Evolutionary conservation across 1,140 invertebrate species (phyloP), one percentile per base, ranked within the genome.

Genomic region (Arctopsyche grandis): DNA sequence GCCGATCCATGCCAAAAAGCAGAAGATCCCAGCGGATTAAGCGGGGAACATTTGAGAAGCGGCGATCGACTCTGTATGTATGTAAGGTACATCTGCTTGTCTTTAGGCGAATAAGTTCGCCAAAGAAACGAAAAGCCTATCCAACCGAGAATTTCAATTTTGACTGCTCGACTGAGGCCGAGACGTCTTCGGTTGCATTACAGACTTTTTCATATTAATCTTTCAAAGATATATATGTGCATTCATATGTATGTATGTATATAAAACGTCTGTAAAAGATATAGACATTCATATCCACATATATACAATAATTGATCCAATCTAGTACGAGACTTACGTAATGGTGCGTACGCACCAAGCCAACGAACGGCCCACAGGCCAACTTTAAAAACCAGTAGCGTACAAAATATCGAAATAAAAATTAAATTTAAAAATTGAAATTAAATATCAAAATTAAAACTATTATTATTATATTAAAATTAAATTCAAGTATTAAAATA

Each of bases 1-100:
- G 63, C 52, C 38, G 43, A 56, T 22, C 10, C 48, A 76, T 63
- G 56, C 56, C 74, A 63, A 76, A 76, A 76, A 76, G 38, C 26
- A n/a, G 5, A 21, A 3, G 22, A 29, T 38, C 74, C 56, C 74
- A n/a, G 24, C 12, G 74, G 74, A 76, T 76, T 76, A 76, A 29
- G 22, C 48, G 63, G 5, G n/a, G 52, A 7, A 63, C 74, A 44
- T 76, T 76, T 29, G 74, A 76, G 74, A 63, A 56, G 21, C 9
- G 22, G 26, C 58, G 56, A 66, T 66, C 63, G 63, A 24, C 19
- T 66, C 29, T 38, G 29, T 38, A 38, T 38, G 3, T 38, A 1
- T 38, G 26, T 29, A 71, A n/a, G 14, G 46, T 75, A 46, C 24
- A 43, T 73, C 69, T 73, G 21, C 22, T 74, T 74, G 24, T 71